A percentile compares a stretch with the other conserved stretches of the same genome.
phyloP scores from a whole-genome alignment of 2,113 vertebrate genomes.

The Phocoena sinus region DNA sequence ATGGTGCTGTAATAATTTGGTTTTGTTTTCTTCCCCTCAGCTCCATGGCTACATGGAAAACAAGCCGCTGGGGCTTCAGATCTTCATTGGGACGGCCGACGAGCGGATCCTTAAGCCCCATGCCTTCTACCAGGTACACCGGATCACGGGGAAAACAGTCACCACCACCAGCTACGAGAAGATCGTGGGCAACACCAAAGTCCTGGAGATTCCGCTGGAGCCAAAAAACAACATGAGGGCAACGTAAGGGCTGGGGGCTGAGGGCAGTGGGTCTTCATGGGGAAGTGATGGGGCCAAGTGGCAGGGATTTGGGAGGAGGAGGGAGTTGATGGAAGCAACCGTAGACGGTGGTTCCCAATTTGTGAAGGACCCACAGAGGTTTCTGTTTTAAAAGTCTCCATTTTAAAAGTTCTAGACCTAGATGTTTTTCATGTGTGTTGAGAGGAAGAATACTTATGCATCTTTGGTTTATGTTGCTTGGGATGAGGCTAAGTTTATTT shows the following conservation, averaged over 20 bases:
- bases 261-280: rapidly evolving
- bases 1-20: neutral
- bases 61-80: constrained; percentile 95
- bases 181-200: constrained; percentile 93
- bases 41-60: constrained; percentile 96
- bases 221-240: constrained; percentile 99
- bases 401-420: neutral
- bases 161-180: constrained; percentile 98
- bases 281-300: rapidly evolving
- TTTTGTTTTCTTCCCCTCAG: constrained; percentile 76
- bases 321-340: too few species aligned
- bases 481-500: neutral
- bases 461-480: neutral
- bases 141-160: constrained; percentile 97
- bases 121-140: constrained; percentile 98
- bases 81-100: constrained; percentile 97
- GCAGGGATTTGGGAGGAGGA: neutral
- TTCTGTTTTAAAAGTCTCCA: neutral
- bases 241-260: constrained; percentile 83
- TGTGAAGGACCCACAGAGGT: neutral
- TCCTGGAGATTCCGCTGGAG: constrained; percentile 95
- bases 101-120: constrained; percentile 98
- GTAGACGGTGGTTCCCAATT: rapidly evolving
- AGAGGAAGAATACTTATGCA: neutral
- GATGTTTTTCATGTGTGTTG: neutral